Conservation (phyloP, 2,113 vertebrate species). For the Pyxicephalus adspersus region DNA sequence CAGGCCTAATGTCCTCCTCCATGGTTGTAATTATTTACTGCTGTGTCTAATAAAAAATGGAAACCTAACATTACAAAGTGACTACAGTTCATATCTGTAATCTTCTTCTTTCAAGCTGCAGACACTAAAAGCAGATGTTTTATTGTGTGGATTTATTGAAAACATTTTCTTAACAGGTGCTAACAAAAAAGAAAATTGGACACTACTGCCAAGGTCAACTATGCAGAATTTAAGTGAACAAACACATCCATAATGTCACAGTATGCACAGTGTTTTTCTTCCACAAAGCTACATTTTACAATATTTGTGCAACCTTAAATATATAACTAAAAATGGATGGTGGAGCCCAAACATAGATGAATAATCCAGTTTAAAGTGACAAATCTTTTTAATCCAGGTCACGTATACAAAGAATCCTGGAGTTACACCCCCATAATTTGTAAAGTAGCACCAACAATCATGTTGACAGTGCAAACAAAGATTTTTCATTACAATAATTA, state of each 20-base stretch:
- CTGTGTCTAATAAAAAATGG: conserved; percentile 27
- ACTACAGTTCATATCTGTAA: conserved; percentile 36
- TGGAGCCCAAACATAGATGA: too few relatives aligned
- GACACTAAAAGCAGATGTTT: conserved; percentile 33
- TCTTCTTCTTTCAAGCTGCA: conserved; percentile 37
- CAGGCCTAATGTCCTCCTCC: conserved; percentile 38
- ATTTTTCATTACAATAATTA: too few relatives aligned
- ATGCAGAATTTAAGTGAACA: neutral
- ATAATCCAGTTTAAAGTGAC: too few relatives aligned
- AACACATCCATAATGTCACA: neutral
- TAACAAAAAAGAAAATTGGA: conserved; percentile 14
- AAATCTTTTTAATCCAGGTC: too few relatives aligned
- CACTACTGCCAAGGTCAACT: conserved; percentile 25
- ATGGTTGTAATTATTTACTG: conserved; percentile 42
- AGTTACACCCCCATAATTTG: too few relatives aligned
- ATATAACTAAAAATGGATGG: too few relatives aligned
- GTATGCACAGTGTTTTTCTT: too few relatives aligned
- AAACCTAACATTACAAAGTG: neutral
- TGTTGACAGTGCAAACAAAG: too few relatives aligned
- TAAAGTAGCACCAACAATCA: too few relatives aligned
- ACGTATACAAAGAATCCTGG: too few relatives aligned
- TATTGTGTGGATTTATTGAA: conserved; percentile 19
- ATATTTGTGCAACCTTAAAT: too few relatives aligned
- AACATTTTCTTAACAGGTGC: conserved; percentile 43
- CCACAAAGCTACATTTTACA: neutral